These are phyloP conservation scores for Eptesicus fuscus DNA, from an alignment of 2,113 vertebrate genomes.

Conservation along the genomic window DNA sequence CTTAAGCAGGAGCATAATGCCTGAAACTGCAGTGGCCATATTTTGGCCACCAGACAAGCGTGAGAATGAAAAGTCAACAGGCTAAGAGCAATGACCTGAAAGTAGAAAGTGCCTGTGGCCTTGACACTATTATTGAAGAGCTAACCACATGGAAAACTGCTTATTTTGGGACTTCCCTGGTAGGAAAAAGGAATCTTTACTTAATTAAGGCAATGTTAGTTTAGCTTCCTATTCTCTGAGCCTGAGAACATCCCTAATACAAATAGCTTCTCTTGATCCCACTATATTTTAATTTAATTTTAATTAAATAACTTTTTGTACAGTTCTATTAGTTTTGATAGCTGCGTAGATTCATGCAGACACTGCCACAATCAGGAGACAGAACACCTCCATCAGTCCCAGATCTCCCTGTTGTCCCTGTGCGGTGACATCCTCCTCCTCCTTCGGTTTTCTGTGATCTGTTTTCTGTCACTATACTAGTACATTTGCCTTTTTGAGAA, in stretches of 20 bases:
- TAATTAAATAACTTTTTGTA: background rate
- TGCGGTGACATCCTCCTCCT: background rate
- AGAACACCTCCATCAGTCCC: background rate
- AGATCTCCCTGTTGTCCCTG: background rate
- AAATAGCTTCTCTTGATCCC: background rate
- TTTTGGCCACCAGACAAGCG: background rate
- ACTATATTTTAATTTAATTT: background rate
- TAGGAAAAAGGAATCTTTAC: background rate
- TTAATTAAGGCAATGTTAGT: background rate
- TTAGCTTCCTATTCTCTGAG: background rate
- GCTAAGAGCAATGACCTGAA: background rate
- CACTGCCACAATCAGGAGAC: too few species aligned
- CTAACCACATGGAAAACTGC: background rate
- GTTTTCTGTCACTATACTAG: background rate
- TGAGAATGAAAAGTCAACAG: background rate
- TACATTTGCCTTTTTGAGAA: background rate
- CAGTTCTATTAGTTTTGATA: background rate
- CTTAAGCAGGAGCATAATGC: background rate
- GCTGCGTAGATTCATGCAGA: background rate
- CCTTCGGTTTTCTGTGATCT: too few species aligned
- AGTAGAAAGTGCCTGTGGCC: background rate
- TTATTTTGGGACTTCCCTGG: background rate
- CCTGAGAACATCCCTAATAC: background rate
- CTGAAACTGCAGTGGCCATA: background rate
- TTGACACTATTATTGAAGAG: background rate